Base-by-base conservation (phyloP, 2,888 invertebrate genomes). In the Microplitis deprimator region DNA sequence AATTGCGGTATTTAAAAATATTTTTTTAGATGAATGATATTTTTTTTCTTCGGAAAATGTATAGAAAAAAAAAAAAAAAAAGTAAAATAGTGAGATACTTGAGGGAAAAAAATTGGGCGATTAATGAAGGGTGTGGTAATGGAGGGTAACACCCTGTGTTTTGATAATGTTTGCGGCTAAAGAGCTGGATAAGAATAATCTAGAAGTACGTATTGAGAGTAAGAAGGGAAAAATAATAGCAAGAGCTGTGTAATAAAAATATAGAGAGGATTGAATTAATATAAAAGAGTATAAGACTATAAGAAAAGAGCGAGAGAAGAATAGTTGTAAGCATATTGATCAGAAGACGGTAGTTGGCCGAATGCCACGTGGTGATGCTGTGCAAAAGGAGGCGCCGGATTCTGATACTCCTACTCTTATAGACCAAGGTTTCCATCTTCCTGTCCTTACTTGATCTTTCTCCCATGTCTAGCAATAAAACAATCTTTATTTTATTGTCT, bases 311-410 rank as follows among this genome's bases (percentile, higher is more conserved):
- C 79, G 81, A 81, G 81, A 81, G 81, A 78, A 77, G 77, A 82
- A 81, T 83, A 84, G 85, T 81, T 84, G 85, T 84, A 88, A 89
- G 89, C 89, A 89, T 89, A 89, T 89, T 89, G 89, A 89, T 89
- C 89, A 89, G 88, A 86, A 88, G 89, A 87, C 88, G 85, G 88
- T 89, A 89, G 89, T 89, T 89, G 89, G 89, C 89, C 87, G 86
- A 85, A 89, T 89, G 89, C 89, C 89, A 89, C 89, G 88, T 89
- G 88, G 89, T 81, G 79, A 77, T 77, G 76, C 76, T 77, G 68
- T 72, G 70, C 73, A 76, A 73, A 73, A 70, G 70, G 68, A 81
- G 83, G 87, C 88, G 89, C 88, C 88, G 87, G 87, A 84, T 87
- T 88, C 89, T 88, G 85, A 29, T 29, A 29, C 86, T 87, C 86